Conservation (phyloP, 2,113 vertebrate genomes). For the Rostratula benghalensis region DNA sequence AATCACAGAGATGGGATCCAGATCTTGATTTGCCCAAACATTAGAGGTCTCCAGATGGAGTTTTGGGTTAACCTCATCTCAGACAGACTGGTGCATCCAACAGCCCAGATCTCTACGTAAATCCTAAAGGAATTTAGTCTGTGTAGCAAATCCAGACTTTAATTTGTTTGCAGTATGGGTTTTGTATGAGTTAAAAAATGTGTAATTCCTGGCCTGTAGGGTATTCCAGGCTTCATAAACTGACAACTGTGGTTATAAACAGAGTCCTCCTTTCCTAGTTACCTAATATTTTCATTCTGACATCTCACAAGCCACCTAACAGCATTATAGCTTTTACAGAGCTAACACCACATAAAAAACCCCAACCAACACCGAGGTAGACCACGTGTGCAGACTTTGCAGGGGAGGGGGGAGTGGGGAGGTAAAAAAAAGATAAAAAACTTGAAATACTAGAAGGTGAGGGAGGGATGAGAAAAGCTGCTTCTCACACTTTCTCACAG, state of each 20-base stretch:
- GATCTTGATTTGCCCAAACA: not conserved
- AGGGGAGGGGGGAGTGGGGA: not conserved
- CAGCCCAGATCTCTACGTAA: not conserved
- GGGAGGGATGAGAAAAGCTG: not conserved
- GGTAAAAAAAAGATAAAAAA: not conserved
- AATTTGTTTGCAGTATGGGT: not conserved
- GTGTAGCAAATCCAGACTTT: constrained; percentile 2
- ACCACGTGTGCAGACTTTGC: not conserved
- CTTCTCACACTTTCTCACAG: not conserved
- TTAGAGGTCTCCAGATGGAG: not conserved
- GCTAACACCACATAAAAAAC: not conserved
- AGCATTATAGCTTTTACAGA: not conserved
- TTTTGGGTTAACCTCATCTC: not conserved
- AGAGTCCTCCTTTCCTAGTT: constrained; percentile 10
- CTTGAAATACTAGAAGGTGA: not conserved
- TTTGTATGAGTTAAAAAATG: not conserved
- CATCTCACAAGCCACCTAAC: not conserved
- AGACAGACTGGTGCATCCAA: not conserved
- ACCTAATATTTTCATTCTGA: constrained; percentile 15
- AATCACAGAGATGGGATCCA: not conserved
- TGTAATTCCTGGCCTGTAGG: not conserved
- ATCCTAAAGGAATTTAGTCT: not conserved
- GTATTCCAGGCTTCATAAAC: not conserved
- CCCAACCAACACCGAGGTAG: not conserved
- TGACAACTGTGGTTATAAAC: constrained; percentile 4